Base-by-base conservation (phyloP, 2,113 vertebrate species). In the Balaeniceps rex region DNA sequence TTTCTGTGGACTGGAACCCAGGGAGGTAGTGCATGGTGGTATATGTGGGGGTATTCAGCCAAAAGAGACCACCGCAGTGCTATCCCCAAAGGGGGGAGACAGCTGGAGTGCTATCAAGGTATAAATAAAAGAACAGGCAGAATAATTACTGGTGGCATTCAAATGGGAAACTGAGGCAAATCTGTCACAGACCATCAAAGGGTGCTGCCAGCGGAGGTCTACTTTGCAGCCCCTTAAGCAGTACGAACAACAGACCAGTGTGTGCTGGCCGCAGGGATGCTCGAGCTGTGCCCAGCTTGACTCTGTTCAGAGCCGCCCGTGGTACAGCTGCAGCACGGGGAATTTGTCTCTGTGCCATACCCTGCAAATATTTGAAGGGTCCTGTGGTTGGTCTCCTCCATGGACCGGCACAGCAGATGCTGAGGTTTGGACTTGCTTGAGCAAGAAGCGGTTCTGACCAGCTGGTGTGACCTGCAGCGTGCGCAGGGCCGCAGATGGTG, bases 171-270 rank as follows among this genome's bases (percentile, higher is more conserved):
- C 38, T 34, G 77, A 86, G 66, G 42, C 11, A 66, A n/a, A 57
- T 6, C 40, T 61, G 9, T 52, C 15, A 10, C 4, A 2, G 15
- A 44, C n/a, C 47, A 31, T 14, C 54, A 38, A 19, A 74, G 58
- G 19, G 13, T 33, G 71, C 19, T 85, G 38, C 40, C 66, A 34
- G 29, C 17, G n/a, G 33, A 40, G 21, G 17, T 72, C 51, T 65
- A 6, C 60, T 58, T 6, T 52, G 76, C 63, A 31, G 34, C 8
- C 21, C 11, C 65, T 80, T 11, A 5, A 54, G 6, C 7, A 66
- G 15, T 23, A 12, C 4, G 1, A 40, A 10, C n/a, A 36, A 4
- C 38, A 42, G 64, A 42, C 17, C 29, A 42, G 14, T 0, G 9
- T 22, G 42, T 54, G 17, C 38, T 76, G 68, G 49, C 23, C 26